Conservation (phyloP, 2,888 invertebrate genomes). For the Caenorhabditis macrosperma region DNA sequence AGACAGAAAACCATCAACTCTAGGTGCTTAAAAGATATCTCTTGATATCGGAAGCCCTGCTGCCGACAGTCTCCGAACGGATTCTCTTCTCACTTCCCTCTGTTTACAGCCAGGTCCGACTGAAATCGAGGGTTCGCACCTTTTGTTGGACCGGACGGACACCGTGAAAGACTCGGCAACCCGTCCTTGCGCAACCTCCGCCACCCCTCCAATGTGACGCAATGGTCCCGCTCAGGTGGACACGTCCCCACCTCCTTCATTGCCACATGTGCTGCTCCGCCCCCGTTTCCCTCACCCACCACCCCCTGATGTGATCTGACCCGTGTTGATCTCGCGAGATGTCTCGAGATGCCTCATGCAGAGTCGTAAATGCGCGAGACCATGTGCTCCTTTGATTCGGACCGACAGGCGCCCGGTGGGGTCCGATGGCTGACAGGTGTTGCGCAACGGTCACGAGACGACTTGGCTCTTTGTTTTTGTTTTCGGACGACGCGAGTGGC, state of each 20-base stretch:
- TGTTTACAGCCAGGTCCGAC: background rate
- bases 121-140: background rate
- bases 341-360: background rate
- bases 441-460: conserved; percentile 12
- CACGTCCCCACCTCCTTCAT: background rate
- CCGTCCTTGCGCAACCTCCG: background rate
- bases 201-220: background rate
- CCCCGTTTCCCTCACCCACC: background rate
- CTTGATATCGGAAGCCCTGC: too few relatives aligned
- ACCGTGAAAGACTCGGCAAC: background rate
- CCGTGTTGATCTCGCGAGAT: conserved; percentile 27
- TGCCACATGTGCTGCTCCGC: background rate
- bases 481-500: conserved; percentile 16
- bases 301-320: conserved; percentile 20
- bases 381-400: conserved; percentile 18
- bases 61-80: too few relatives aligned
- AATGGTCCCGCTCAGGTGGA: background rate
- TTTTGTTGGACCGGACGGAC: background rate
- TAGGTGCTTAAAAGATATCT: too few relatives aligned
- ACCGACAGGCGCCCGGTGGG: conserved; percentile 17
- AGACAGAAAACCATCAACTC: too few relatives aligned
- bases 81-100: too few relatives aligned
- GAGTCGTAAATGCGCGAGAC: conserved; percentile 22
- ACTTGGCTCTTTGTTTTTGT: background rate
- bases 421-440: conserved; percentile 32